phyloP scores from a whole-genome alignment of 2,797 vertebrate species.

The Poecile montanus region DNA sequence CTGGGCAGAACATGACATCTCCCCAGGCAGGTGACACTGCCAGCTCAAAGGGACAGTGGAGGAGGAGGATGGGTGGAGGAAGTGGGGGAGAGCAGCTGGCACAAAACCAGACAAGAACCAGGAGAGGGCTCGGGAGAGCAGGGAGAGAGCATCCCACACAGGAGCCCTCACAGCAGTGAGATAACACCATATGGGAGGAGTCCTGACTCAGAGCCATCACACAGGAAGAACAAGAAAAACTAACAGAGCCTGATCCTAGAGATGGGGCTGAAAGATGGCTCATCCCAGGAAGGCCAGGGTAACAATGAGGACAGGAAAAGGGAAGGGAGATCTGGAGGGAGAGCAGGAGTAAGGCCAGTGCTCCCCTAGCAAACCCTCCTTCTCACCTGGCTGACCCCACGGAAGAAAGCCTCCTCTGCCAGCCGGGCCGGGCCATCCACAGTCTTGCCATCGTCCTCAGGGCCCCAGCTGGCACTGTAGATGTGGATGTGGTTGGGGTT shows the following conservation, averaged over 20 bases:
- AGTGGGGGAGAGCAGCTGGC: fast-evolving
- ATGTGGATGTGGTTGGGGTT: constrained; percentile 96
- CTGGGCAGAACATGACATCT: not conserved
- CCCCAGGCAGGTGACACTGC: not conserved
- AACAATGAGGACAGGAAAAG: not conserved
- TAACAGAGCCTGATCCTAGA: not conserved
- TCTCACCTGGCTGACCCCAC: constrained; percentile 90
- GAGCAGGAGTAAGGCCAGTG: not conserved
- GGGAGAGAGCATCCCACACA: not conserved
- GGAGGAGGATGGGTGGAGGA: not conserved
- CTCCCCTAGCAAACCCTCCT: not conserved
- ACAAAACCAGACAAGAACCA: not conserved
- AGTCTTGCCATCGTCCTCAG: constrained; percentile 96
- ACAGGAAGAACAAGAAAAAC: constrained; percentile 57
- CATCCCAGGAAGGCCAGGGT: fast-evolving
- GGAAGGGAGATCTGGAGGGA: not conserved
- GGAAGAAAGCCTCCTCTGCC: constrained; percentile 93
- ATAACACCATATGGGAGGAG: not conserved
- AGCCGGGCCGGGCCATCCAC: constrained; percentile 95
- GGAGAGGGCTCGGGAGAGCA: not conserved
- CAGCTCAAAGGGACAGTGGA: not conserved
- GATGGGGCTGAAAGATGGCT: not conserved
- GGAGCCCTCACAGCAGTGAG: not conserved
- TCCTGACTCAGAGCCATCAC: not conserved
- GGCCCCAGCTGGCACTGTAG: constrained; percentile 99